Conservation (phyloP, 1,140 invertebrate species). For the Calliopsis andreniformis region DNA sequence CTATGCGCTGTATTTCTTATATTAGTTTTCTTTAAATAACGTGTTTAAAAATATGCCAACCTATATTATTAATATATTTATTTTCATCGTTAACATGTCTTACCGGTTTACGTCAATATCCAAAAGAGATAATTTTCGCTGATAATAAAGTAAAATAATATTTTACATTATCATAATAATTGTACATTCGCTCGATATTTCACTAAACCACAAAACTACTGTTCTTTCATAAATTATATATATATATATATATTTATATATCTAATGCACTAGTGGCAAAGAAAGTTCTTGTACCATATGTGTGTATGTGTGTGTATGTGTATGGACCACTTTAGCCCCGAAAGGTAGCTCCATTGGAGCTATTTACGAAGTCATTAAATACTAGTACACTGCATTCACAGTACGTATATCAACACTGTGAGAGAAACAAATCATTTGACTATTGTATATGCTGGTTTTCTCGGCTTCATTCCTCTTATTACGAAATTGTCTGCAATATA, state of each 20-base stretch:
- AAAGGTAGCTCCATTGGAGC: constrained; percentile 56
- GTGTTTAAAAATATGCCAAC: constrained; percentile 62
- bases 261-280: constrained; percentile 64
- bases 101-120: constrained; percentile 31
- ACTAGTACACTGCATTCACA: constrained; percentile 40
- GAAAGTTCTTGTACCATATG: constrained; percentile 63
- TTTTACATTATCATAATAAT: constrained; percentile 66
- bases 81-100: constrained; percentile 43
- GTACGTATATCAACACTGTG: constrained; percentile 57
- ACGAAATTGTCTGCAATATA: constrained; percentile 77
- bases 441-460: constrained; percentile 69
- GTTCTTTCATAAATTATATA: constrained; percentile 64
- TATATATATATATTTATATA: constrained; percentile 53
- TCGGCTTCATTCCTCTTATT: constrained; percentile 66
- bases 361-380: constrained; percentile 60
- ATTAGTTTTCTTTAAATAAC: constrained; percentile 49
- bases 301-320: constrained; percentile 3
- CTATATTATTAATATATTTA: constrained; percentile 48
- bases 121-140: constrained; percentile 37
- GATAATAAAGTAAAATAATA: constrained; percentile 60
- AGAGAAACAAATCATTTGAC: constrained; percentile 73
- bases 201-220: constrained; percentile 61
- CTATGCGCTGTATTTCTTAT: constrained; percentile 22
- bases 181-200: constrained; percentile 63
- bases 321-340: constrained; percentile 39